phyloP scores from a whole-genome alignment of 2,888 invertebrate species.

The Coleophora deauratella region DNA sequence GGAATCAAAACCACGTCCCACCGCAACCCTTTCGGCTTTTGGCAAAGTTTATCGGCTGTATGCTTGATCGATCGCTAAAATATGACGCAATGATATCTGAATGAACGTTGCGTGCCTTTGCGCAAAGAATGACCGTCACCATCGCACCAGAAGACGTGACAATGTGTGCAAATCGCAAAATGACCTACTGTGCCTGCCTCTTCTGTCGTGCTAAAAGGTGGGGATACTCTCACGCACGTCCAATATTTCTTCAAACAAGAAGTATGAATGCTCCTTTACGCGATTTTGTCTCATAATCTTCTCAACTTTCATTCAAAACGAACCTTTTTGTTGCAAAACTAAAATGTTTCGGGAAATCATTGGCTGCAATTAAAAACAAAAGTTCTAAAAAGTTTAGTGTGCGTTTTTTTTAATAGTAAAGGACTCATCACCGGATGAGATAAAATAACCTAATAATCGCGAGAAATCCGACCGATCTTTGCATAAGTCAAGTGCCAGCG shows the following conservation, averaged over 20 bases:
- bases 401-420: constrained; percentile 14
- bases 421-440: constrained; percentile 28
- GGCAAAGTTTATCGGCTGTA: too few species aligned
- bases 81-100: too few species aligned
- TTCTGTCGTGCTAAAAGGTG: background rate
- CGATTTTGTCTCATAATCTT: constrained; percentile 18
- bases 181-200: background rate
- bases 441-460: constrained; percentile 45
- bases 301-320: constrained; percentile 17
- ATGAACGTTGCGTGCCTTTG: background rate
- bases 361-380: background rate
- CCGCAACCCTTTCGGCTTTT: too few species aligned
- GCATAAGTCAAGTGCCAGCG: constrained; percentile 45
- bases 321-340: background rate
- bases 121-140: background rate
- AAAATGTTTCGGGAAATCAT: background rate
- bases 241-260: too few species aligned
- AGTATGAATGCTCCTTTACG: background rate
- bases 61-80: too few species aligned
- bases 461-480: constrained; percentile 36
- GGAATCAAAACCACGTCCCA: too few species aligned
- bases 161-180: too few species aligned
- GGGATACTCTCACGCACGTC: background rate
- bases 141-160: too few species aligned
- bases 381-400: background rate